phyloP scores from a whole-genome alignment of 2,113 vertebrate species.

The Myiozetetes cayanensis region DNA sequence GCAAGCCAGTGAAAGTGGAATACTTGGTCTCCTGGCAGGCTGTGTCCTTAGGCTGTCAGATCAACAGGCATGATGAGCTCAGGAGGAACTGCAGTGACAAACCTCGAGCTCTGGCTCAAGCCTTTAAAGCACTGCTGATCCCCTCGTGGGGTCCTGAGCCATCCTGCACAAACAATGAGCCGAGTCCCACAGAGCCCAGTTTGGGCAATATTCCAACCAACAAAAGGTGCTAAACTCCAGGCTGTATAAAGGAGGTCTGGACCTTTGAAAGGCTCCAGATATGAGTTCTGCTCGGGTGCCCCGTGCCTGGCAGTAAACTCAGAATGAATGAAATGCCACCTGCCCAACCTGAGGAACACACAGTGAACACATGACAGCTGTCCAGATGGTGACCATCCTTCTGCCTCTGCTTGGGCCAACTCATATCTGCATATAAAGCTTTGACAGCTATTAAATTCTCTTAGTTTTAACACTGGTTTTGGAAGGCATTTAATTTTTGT shows the following conservation, averaged over 20 bases:
- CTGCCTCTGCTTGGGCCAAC: background rate
- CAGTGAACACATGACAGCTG: background rate
- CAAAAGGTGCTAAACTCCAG: background rate
- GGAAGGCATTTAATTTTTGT: constrained; percentile 11
- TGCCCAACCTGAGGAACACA: background rate
- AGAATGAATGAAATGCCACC: background rate
- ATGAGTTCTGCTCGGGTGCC: background rate
- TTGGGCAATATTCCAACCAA: background rate
- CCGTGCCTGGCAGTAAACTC: background rate
- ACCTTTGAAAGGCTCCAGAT: background rate
- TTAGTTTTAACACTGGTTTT: constrained; percentile 5
- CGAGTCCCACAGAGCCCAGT: background rate
- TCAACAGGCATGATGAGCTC: background rate
- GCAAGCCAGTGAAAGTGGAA: background rate
- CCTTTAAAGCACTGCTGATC: background rate
- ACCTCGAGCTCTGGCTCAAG: background rate
- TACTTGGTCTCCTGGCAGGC: background rate
- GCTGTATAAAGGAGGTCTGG: background rate
- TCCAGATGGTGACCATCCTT: background rate
- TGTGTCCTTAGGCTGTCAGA: background rate
- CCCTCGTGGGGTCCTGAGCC: background rate
- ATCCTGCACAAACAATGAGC: background rate
- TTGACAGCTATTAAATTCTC: background rate
- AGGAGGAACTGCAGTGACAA: background rate
- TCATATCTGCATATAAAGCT: background rate